A percentile compares a stretch with the other conserved stretches of the same genome.
Conservation (phyloP, 2,888 invertebrate species). For the Limnephilus rhombicus region DNA sequence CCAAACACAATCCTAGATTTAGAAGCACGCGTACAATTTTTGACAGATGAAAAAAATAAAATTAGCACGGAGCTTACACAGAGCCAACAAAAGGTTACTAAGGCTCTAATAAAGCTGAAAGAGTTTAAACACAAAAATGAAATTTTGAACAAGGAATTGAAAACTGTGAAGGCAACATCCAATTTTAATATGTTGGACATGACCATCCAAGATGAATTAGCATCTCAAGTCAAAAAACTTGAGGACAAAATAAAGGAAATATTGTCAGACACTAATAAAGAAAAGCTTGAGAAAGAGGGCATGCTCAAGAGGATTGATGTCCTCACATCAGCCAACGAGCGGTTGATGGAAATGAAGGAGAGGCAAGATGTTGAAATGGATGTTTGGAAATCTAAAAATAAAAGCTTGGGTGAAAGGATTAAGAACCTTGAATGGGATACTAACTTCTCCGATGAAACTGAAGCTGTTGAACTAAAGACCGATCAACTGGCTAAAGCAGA, state of each 20-base stretch:
- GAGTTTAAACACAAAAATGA: conserved; percentile 86
- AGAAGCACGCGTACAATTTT: conserved; percentile 79
- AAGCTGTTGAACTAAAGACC: conserved; percentile 16
- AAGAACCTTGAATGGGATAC: conserved; percentile 77
- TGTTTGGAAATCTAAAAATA: conserved; percentile 84
- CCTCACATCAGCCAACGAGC: conserved; percentile 86
- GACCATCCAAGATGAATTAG: conserved; percentile 90
- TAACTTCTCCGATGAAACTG: conserved; percentile 66
- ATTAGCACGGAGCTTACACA: conserved; percentile 81
- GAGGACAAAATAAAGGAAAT: conserved; percentile 83
- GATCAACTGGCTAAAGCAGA: conserved; percentile 77
- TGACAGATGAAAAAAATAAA: conserved; percentile 79
- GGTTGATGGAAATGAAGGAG: conserved; percentile 88
- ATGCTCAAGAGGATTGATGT: conserved; percentile 85
- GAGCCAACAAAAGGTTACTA: conserved; percentile 84
- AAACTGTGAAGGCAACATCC: conserved; percentile 75
- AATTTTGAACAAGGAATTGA: conserved; percentile 77
- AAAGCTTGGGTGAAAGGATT: conserved; percentile 83
- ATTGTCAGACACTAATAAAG: conserved; percentile 78
- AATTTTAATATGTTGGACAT: conserved; percentile 83
- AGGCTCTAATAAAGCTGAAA: conserved; percentile 90
- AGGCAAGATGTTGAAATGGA: conserved; percentile 87
- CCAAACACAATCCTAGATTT: conserved; percentile 74
- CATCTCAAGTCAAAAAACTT: conserved; percentile 80
- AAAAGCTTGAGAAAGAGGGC: conserved; percentile 82